Conservation (phyloP, 2,113 vertebrate species). For the Apteryx owenii region DNA sequence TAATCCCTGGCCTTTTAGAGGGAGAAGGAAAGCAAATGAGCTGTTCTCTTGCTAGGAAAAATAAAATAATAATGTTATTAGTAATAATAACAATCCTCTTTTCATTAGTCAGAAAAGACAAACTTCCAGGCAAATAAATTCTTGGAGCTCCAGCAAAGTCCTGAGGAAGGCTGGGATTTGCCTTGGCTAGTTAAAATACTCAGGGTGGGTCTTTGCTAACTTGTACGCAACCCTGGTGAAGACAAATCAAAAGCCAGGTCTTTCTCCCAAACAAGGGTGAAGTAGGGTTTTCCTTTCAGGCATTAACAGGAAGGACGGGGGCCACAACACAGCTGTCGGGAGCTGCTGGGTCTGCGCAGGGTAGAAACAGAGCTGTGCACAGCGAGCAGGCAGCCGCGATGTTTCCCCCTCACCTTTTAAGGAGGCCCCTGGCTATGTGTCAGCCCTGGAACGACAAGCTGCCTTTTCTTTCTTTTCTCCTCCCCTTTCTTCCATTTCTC, state of each 20-base stretch:
- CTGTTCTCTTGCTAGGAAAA: background rate
- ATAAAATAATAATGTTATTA: background rate
- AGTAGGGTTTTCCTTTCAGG: background rate
- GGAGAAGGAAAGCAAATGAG: background rate
- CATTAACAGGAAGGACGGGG: background rate
- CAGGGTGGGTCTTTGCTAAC: accelerated
- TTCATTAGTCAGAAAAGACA: background rate
- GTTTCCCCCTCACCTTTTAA: background rate
- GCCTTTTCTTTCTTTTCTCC: background rate
- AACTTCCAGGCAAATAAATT: constrained; percentile 36
- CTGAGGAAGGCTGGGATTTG: background rate
- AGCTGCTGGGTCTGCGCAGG: background rate
- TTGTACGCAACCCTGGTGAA: background rate
- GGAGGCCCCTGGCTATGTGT: background rate
- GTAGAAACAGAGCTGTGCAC: background rate
- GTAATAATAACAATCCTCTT: background rate
- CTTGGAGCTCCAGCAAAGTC: background rate
- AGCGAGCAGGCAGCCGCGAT: background rate
- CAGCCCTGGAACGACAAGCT: background rate
- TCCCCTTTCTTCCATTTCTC: background rate
- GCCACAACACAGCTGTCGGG: no score
- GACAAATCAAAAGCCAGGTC: background rate
- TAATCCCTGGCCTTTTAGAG: background rate
- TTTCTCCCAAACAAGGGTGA: background rate
- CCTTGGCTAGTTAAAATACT: background rate